phyloP scores from a whole-genome alignment of 2,888 invertebrate genomes.

The Hemicrepidius hirtus region DNA sequence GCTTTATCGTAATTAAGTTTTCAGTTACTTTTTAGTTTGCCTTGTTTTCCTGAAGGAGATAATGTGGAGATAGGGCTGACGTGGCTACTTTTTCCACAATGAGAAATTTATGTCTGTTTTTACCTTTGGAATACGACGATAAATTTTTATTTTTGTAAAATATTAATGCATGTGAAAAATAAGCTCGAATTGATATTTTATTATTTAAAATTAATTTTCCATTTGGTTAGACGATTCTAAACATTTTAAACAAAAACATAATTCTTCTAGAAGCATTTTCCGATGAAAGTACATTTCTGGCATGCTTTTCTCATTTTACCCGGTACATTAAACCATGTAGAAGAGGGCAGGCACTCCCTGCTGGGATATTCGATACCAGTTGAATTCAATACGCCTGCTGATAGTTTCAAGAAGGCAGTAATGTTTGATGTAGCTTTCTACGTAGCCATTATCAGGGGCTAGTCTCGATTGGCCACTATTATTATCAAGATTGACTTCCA shows the following conservation, averaged over 20 bases:
- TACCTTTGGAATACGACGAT: too few species aligned
- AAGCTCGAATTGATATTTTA: too few species aligned
- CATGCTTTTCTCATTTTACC: conserved; percentile 10
- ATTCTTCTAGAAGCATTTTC: too few species aligned
- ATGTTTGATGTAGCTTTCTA: conserved; percentile 38
- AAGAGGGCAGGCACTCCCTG: conserved; percentile 16
- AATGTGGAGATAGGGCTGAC: too few species aligned
- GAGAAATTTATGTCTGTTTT: too few species aligned
- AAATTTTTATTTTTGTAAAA: too few species aligned
- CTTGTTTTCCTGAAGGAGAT: background rate
- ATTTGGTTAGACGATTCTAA: too few species aligned
- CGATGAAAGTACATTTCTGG: conserved; percentile 3
- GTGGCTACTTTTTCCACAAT: too few species aligned
- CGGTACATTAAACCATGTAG: conserved; percentile 18
- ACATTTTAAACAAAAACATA: too few species aligned
- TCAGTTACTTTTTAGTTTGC: background rate
- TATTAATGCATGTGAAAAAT: too few species aligned
- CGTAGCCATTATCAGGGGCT: conserved; percentile 31
- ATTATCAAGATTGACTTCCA: conserved; percentile 42
- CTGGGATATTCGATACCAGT: conserved; percentile 31
- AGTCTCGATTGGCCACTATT: conserved; percentile 28
- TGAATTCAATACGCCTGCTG: conserved; percentile 40
- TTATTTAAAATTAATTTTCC: too few species aligned
- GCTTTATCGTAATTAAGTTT: conserved; percentile 10
- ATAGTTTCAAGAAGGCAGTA: conserved; percentile 41